A percentile compares a stretch with the other conserved stretches of the same genome.
phyloP scores from a whole-genome alignment of 1,140 invertebrate genomes.

The Drosophila paulistorum region DNA sequence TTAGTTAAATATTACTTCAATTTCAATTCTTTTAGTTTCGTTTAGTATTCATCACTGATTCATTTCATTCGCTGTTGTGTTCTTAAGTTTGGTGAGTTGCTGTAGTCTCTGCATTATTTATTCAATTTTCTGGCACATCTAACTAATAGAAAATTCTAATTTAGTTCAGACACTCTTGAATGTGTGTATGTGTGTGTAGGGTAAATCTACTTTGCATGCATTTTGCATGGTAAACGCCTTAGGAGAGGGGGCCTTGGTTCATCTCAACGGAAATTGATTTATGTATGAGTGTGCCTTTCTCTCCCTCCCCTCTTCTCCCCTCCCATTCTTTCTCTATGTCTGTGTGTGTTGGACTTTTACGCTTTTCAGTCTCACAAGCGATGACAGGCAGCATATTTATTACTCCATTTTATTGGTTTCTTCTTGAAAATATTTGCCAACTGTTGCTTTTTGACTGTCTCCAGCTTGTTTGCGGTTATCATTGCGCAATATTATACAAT shows the following conservation, averaged over 20 bases:
- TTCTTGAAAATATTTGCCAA: constrained; percentile 40
- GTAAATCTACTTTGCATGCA: constrained; percentile 57
- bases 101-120: constrained; percentile 51
- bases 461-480: constrained; percentile 36
- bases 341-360: constrained; percentile 52
- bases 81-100: constrained; percentile 3
- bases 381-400: constrained; percentile 71
- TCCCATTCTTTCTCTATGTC: constrained; percentile 31
- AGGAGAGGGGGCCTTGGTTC: constrained; percentile 29
- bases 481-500: constrained; percentile 53
- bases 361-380: constrained; percentile 55
- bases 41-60: not conserved
- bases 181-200: constrained; percentile 2
- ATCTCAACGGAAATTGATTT: constrained; percentile 58
- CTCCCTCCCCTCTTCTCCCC: constrained; percentile 28
- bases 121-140: constrained; percentile 65
- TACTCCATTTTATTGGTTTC: constrained; percentile 66
- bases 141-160: constrained; percentile 68
- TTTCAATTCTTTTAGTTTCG: not conserved
- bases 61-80: constrained; percentile 20
- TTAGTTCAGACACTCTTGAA: constrained; percentile 33
- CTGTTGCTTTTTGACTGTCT: constrained; percentile 27
- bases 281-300: constrained; percentile 31
- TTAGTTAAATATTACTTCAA: not conserved
- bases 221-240: constrained; percentile 47